Percentiles rank a stretch among this genome's conserved stretches.
These are phyloP conservation scores for Caloenas nicobarica DNA, from an alignment of 2,113 vertebrate species.

Conservation along the genomic window DNA sequence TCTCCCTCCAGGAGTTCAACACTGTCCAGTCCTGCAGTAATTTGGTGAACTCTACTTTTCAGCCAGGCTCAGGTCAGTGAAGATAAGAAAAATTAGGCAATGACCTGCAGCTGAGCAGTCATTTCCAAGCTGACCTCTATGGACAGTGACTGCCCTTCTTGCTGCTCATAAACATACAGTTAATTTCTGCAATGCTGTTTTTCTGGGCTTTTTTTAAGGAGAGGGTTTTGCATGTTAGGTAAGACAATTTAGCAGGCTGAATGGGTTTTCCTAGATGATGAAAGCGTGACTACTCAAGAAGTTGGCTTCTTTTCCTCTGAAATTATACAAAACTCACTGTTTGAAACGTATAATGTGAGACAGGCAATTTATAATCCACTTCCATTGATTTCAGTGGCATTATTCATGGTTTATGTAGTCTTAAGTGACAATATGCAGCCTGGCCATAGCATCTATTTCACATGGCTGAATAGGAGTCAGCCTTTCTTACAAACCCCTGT, in stretches of 20 bases:
- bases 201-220: neutral
- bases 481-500: neutral
- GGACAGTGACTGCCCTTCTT: neutral
- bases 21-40: neutral
- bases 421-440: neutral
- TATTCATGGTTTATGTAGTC: neutral
- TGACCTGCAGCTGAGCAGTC: neutral
- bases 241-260: neutral
- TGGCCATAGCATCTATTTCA: neutral
- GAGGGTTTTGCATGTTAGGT: neutral
- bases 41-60: neutral
- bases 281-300: neutral
- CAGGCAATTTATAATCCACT: neutral
- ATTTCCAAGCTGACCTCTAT: neutral
- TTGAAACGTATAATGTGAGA: neutral
- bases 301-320: neutral
- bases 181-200: neutral
- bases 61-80: neutral
- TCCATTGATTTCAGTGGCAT: neutral
- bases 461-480: neutral
- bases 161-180: neutral
- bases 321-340: neutral
- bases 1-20: neutral
- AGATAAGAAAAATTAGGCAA: neutral
- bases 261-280: neutral